These are phyloP conservation scores for Coracopsis vasa DNA, from an alignment of 2,113 vertebrate species.

Conservation along the genomic window DNA sequence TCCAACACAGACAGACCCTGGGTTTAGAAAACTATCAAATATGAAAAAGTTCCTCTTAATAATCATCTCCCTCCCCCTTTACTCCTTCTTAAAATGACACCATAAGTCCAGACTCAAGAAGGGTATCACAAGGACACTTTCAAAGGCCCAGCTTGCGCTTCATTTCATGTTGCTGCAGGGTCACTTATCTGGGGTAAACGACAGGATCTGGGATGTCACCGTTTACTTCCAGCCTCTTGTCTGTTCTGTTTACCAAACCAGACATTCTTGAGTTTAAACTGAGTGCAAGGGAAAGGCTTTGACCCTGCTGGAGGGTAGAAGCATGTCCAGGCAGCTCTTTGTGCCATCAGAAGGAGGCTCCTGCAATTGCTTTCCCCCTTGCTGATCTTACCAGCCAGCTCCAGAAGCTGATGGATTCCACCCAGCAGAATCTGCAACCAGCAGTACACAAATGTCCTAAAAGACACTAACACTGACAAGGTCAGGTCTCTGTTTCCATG, in stretches of 20 bases:
- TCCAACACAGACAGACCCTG: neutral
- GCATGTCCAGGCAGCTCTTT: neutral
- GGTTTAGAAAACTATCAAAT: slow-evolving; percentile 43
- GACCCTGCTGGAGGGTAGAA: neutral
- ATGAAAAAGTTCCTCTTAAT: neutral
- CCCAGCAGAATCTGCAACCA: slow-evolving; percentile 50
- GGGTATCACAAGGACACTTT: neutral
- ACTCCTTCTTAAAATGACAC: neutral
- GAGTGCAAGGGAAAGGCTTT: neutral
- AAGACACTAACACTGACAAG: neutral
- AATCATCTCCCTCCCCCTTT: neutral
- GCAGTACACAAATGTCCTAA: neutral
- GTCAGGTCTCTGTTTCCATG: neutral
- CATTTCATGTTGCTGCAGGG: neutral
- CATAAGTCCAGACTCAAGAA: neutral
- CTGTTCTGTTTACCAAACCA: neutral
- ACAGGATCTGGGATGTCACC: neutral
- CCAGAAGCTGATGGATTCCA: neutral
- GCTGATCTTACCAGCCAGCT: neutral
- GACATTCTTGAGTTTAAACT: neutral
- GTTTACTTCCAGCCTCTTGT: neutral
- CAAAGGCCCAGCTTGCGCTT: neutral
- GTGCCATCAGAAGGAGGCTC: neutral
- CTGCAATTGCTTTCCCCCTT: neutral
- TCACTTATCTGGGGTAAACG: neutral